Evolutionary conservation across 2,888 invertebrate species (phyloP).

Genomic region (Sarcophaga variegata): DNA sequence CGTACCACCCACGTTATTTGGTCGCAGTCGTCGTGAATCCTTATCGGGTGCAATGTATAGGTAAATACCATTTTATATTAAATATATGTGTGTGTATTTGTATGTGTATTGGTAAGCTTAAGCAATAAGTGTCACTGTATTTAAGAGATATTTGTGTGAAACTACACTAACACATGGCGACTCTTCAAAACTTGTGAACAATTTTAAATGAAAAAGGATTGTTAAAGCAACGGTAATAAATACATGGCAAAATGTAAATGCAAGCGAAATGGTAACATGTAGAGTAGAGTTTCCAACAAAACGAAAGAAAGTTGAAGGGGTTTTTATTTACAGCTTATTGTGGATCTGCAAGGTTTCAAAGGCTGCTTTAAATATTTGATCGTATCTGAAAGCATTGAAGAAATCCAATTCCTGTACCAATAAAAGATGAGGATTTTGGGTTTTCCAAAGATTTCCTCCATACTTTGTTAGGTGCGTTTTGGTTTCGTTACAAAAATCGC

Average conservation of each 20-base stretch:
- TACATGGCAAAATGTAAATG: slow-evolving; percentile 26
- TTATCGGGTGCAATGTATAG: slow-evolving; percentile 88
- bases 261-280: neutral
- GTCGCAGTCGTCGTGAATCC: slow-evolving; percentile 90
- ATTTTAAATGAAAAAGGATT: slow-evolving; percentile 13
- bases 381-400: too few species aligned
- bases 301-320: neutral
- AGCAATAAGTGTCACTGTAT: neutral
- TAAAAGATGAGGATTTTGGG: too few species aligned
- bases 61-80: slow-evolving; percentile 72
- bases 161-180: too few species aligned
- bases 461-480: too few species aligned
- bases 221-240: neutral
- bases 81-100: neutral
- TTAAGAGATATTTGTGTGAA: too few species aligned
- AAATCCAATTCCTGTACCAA: too few species aligned
- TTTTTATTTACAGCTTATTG: neutral
- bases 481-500: too few species aligned
- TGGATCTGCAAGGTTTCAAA: too few species aligned
- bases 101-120: neutral
- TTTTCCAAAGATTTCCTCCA: too few species aligned
- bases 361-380: too few species aligned
- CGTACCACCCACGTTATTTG: slow-evolving; percentile 90
- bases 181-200: neutral
- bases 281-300: neutral